phyloP scores from a whole-genome alignment of 92 coral and sea anemone genomes.

The Pocillopora grandis region DNA sequence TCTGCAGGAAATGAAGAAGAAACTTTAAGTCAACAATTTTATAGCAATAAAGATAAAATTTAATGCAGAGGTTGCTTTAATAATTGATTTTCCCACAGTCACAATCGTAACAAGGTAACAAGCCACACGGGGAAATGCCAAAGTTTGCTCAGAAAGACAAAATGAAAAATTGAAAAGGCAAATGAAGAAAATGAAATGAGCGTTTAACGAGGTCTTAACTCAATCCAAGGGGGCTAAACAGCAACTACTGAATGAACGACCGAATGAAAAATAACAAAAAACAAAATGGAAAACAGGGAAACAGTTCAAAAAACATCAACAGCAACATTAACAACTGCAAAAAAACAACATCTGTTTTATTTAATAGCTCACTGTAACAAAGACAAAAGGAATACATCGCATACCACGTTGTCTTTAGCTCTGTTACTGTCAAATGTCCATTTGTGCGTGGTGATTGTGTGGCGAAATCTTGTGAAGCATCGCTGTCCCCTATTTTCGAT shows the following conservation, averaged over 20 bases:
- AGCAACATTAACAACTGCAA: not conserved
- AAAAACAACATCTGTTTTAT: not conserved
- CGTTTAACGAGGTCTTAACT: not conserved
- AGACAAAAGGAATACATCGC: too few species aligned
- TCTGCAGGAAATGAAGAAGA: too few species aligned
- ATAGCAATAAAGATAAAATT: too few species aligned
- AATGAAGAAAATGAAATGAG: too few species aligned
- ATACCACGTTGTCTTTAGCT: not conserved
- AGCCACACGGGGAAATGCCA: not conserved
- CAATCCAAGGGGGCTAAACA: not conserved
- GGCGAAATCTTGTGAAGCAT: slow-evolving; percentile 1
- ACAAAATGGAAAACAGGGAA: not conserved
- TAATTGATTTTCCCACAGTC: not conserved
- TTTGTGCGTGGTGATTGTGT: slow-evolving; percentile 1
- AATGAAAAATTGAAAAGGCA: not conserved
- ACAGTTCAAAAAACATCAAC: not conserved
- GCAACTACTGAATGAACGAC: not conserved
- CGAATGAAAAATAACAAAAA: not conserved
- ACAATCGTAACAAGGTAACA: not conserved
- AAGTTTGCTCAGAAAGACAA: not conserved
- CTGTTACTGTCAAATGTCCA: slow-evolving; percentile 1
- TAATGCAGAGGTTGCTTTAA: too few species aligned
- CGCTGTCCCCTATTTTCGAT: not conserved
- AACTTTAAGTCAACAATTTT: too few species aligned
- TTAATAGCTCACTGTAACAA: not conserved